Evolutionary conservation across 2,797 vertebrate species (phyloP).

Genomic region (Micrastur ruficollis): DNA sequence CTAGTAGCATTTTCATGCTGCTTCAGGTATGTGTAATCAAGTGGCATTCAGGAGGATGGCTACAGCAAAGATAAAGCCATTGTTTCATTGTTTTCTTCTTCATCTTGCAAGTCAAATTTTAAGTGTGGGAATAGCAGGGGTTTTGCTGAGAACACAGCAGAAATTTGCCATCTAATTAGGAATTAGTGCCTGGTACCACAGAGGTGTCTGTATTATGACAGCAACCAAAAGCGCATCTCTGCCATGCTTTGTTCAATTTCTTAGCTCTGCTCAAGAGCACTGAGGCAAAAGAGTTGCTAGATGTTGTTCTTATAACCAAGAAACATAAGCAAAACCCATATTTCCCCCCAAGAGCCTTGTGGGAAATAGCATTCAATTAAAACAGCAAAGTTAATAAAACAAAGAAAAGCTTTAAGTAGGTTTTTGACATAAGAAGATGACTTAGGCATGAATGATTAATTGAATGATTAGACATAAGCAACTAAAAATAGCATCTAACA

Average conservation of each 20-base stretch:
- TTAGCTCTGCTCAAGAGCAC: background rate
- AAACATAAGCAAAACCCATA: background rate
- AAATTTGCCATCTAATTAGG: background rate
- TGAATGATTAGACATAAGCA: background rate
- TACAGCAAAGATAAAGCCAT: background rate
- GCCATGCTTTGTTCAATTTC: background rate
- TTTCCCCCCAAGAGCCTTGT: background rate
- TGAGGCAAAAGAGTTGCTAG: background rate
- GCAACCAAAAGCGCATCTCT: background rate
- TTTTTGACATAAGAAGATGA: background rate
- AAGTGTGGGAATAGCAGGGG: background rate
- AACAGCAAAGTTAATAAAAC: background rate
- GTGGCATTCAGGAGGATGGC: background rate
- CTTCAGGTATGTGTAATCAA: background rate
- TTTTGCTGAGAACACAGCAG: background rate
- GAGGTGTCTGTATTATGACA: background rate
- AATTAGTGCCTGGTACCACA: background rate
- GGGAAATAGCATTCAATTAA: background rate
- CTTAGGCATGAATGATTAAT: slow-evolving; percentile 12
- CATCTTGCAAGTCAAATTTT: background rate
- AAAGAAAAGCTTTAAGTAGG: background rate
- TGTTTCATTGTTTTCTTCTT: background rate
- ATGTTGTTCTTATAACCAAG: background rate
- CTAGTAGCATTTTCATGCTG: background rate
- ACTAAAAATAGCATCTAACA: slow-evolving; percentile 7